phyloP scores from a whole-genome alignment of 2,888 invertebrate genomes.

The Apodemia mormo region DNA sequence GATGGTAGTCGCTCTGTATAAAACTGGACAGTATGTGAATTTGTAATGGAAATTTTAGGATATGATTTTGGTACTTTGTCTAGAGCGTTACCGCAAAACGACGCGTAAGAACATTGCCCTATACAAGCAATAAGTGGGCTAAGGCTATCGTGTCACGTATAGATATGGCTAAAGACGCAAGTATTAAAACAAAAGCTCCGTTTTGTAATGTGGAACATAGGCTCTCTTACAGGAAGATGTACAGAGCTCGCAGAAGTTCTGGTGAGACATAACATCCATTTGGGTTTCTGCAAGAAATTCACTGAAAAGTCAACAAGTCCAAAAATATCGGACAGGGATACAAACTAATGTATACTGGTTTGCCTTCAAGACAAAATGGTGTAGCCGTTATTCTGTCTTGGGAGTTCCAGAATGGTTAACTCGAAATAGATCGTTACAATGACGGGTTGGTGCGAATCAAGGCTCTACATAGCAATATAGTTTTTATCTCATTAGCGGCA shows the following conservation, averaged over 20 bases:
- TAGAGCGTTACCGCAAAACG: neutral
- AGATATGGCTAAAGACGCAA: neutral
- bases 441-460: conserved; percentile 23
- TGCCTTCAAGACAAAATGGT: conserved; percentile 25
- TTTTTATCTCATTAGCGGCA: conserved; percentile 21
- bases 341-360: conserved; percentile 25
- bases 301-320: neutral
- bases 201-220: neutral
- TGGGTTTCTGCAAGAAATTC: neutral
- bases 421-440: conserved; percentile 23
- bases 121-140: neutral
- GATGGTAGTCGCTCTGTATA: no score
- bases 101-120: neutral
- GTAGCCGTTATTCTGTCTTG: conserved; percentile 23
- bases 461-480: conserved; percentile 20
- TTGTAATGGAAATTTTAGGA: no score
- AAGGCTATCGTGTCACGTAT: neutral
- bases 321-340: conserved; percentile 28
- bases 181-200: neutral
- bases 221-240: neutral
- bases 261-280: neutral
- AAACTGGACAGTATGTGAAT: neutral
- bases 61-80: no score
- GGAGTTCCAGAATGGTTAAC: conserved; percentile 16
- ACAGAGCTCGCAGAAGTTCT: neutral